These are phyloP conservation scores for Bovichtus variegatus DNA, from an alignment of 2,797 vertebrate genomes.

Conservation along the genomic window DNA sequence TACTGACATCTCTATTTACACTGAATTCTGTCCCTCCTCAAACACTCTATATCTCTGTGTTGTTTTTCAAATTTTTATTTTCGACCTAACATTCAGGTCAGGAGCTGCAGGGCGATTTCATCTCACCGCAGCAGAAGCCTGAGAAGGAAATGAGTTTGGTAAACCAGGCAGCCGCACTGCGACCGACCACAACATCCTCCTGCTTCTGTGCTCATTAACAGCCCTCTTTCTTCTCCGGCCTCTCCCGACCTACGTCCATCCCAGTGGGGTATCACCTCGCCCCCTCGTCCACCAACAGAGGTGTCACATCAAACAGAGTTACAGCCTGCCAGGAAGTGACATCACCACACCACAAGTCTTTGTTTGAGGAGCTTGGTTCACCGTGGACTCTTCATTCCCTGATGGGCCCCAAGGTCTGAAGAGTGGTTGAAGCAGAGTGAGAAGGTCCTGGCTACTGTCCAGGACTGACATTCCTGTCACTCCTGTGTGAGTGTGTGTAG, in stretches of 20 bases:
- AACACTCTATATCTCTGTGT: conserved; percentile 35
- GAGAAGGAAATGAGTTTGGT: conserved; percentile 51
- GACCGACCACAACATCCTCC: conserved; percentile 71
- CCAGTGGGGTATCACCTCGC: conserved; percentile 52
- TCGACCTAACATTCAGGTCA: conserved; percentile 40
- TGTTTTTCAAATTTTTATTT: conserved; percentile 20
- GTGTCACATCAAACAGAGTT: conserved; percentile 70
- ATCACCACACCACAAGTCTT: conserved; percentile 66
- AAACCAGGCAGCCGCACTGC: conserved; percentile 43
- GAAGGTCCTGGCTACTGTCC: conserved; percentile 66
- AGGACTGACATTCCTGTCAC: conserved; percentile 59
- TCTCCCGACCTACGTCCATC: conserved; percentile 53
- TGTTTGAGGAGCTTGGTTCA: conserved; percentile 60
- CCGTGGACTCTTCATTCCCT: conserved; percentile 52
- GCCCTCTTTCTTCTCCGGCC: conserved; percentile 36
- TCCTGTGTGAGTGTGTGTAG: conserved; percentile 44
- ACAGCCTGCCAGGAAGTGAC: conserved; percentile 69
- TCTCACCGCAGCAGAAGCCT: conserved; percentile 24
- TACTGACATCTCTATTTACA: conserved; percentile 67
- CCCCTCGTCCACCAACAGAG: conserved; percentile 59
- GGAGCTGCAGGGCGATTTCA: conserved; percentile 17
- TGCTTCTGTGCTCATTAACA: conserved; percentile 67
- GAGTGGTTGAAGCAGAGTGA: conserved; percentile 45
- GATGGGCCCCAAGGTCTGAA: conserved; percentile 25
- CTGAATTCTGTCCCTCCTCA: conserved; percentile 45